These are phyloP conservation scores for Lysandra coridon DNA, from an alignment of 2,888 invertebrate genomes.

Conservation along the genomic window DNA sequence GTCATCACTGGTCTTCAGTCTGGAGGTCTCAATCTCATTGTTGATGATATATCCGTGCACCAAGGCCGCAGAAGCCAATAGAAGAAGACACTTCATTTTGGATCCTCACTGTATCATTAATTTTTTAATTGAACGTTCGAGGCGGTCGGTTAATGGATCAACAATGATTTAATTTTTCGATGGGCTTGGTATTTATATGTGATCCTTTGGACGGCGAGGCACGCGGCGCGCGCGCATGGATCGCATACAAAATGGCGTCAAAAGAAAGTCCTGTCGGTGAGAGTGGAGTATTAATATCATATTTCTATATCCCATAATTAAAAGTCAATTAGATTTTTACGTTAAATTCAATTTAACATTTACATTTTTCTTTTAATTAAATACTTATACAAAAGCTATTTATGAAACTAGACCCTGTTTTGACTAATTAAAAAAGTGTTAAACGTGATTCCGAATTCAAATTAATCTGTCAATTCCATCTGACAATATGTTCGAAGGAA, in stretches of 20 bases:
- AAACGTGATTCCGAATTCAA: not conserved
- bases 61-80: conserved; percentile 75
- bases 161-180: conserved; percentile 80
- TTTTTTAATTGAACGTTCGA: conserved; percentile 72
- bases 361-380: not conserved
- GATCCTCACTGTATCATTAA: conserved; percentile 70
- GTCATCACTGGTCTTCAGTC: conserved; percentile 84
- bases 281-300: conserved; percentile 56
- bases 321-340: not conserved
- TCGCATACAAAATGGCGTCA: conserved; percentile 66
- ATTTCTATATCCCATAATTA: conserved; percentile 27
- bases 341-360: not conserved
- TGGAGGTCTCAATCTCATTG: conserved; percentile 78
- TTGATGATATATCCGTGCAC: conserved; percentile 73
- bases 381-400: not conserved
- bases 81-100: conserved; percentile 77
- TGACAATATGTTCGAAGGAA: not conserved
- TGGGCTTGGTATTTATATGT: conserved; percentile 85
- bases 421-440: not conserved
- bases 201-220: conserved; percentile 79
- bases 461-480: not conserved
- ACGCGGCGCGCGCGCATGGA: conserved; percentile 63
- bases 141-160: conserved; percentile 74
- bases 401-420: not conserved
- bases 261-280: conserved; percentile 76